Evolutionary conservation across 2,113 vertebrate genomes (phyloP).

Genomic region (Strix aluco): DNA sequence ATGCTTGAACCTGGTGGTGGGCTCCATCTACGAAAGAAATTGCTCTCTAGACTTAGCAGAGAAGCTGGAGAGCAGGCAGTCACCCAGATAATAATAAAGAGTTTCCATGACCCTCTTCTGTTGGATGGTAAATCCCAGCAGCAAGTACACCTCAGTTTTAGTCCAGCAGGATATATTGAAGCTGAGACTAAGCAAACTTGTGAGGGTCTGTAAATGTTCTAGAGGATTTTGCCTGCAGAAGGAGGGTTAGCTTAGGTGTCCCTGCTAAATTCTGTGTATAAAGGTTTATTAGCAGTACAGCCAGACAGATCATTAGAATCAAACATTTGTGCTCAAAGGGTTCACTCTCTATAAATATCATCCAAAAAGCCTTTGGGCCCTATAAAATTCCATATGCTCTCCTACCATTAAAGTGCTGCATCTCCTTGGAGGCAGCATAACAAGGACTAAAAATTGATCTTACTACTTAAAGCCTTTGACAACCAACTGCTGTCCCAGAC

Average conservation of each 20-base stretch:
- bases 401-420: not conserved
- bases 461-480: not conserved
- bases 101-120: not conserved
- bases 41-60: not conserved
- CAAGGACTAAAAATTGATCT: not conserved
- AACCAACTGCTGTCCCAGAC: not conserved
- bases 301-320: slow-evolving; percentile 1
- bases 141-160: not conserved
- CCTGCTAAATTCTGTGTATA: not conserved
- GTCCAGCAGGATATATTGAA: not conserved
- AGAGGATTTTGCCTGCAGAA: not conserved
- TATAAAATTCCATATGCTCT: slow-evolving; percentile 14
- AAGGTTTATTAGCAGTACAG: not conserved
- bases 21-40: not conserved
- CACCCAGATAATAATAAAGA: not conserved
- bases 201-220: not conserved
- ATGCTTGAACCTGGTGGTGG: not conserved
- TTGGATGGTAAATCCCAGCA: not conserved
- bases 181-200: not conserved
- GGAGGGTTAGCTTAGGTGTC: not conserved
- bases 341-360: not conserved
- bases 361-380: not conserved
- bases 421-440: not conserved
- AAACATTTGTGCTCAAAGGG: slow-evolving; percentile 3
- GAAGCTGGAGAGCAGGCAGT: not conserved